Base-by-base conservation (phyloP, 35 echinoderm and acorn worm genomes). In the Anneissia japonica region DNA sequence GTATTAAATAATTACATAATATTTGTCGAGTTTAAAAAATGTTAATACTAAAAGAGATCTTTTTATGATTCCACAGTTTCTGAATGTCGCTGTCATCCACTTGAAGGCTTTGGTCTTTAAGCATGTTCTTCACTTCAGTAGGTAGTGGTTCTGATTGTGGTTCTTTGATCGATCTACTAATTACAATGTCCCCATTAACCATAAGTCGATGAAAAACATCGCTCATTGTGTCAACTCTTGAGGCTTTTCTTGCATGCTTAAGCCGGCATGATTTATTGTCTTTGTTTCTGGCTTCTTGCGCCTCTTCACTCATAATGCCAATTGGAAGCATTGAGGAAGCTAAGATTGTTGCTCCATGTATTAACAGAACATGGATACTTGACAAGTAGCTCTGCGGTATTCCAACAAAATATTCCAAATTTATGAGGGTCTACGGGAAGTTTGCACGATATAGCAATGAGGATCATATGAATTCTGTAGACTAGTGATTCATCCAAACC, bases 281-380 rank as follows among this genome's bases (percentile, higher is more conserved):
- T 56, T 90, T 90, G 45, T 90, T 90, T 46, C 74, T 43, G 36
- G 88, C 88, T 79, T 90, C 88, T 38, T 84, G 81, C 21, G 74
- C 88, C 31, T 90, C 88, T 33, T 90, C 88, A 77, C 88, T 90
- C 88, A 90, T 90, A 81, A 84, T 90, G 2, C 82, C 82, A 12
- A 90, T 78, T 9, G 88, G 88, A 23, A 83, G 55, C n/a, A 89
- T 72, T 36, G 79, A 89, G 73, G 35, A 36, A 35, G 79, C 82
- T 40, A 89, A 51, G 32, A 89, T 89, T 0, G 3, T 38, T 14
- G 87, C 79, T 64, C 87, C 87, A 74, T 89, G 78, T 30, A 89
- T 89, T 3, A 89, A 38, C 78, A 89, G 79, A 74, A 89, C 80
- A 38, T 89, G 87, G 38, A 90, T 74, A 78, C 82, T 84, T 84